These are phyloP conservation scores for Omphaloscelis lunosa DNA, from an alignment of 2,888 invertebrate genomes.

Conservation along the genomic window DNA sequence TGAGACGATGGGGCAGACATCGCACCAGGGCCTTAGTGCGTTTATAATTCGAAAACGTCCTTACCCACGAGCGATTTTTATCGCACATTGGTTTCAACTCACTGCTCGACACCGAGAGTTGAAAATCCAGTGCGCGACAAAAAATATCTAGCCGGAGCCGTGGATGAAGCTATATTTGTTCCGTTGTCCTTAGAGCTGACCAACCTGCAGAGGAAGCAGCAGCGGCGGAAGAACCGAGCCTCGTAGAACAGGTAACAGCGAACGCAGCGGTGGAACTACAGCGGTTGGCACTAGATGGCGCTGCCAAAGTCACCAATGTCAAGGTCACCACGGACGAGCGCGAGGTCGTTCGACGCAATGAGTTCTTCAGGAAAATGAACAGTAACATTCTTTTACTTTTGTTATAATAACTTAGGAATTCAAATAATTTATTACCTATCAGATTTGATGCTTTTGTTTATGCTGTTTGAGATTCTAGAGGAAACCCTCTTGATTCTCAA, in stretches of 20 bases:
- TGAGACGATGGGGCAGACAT: too few species aligned
- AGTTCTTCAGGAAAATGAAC: slow-evolving; percentile 83
- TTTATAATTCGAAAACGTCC: neutral
- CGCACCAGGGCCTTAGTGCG: neutral
- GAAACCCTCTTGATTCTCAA: neutral
- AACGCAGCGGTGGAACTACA: slow-evolving; percentile 92
- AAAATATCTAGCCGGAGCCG: neutral
- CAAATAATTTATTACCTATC: neutral
- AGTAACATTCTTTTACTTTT: slow-evolving; percentile 69
- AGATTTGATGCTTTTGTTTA: neutral
- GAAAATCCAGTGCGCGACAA: too few species aligned
- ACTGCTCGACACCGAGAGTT: too few species aligned
- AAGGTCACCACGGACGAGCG: slow-evolving; percentile 94
- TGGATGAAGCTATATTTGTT: neutral
- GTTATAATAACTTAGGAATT: neutral
- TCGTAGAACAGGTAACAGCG: slow-evolving; percentile 92
- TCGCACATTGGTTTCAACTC: too few species aligned
- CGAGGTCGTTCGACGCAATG: slow-evolving; percentile 90
- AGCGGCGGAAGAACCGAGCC: slow-evolving; percentile 87
- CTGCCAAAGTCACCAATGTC: slow-evolving; percentile 94
- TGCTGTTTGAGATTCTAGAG: neutral
- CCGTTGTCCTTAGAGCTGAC: slow-evolving; percentile 77
- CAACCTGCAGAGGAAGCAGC: slow-evolving; percentile 82
- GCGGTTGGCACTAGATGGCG: slow-evolving; percentile 92
- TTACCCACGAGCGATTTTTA: too few species aligned